These are phyloP conservation scores for Leptestheria dahalacensis DNA, from an alignment of 1,140 invertebrate species.

Conservation along the genomic window DNA sequence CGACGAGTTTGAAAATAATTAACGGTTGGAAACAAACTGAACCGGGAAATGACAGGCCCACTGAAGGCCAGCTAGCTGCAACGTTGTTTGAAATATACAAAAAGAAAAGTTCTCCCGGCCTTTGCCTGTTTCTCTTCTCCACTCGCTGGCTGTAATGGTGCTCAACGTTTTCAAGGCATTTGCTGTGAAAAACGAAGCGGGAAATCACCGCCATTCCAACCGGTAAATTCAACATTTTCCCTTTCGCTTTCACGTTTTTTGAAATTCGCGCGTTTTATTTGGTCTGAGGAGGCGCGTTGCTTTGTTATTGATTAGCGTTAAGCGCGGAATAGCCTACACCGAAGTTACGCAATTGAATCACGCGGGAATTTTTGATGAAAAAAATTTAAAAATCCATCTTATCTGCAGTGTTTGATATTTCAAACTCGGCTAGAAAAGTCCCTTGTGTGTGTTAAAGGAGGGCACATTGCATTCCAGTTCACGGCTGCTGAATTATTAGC, in stretches of 20 bases:
- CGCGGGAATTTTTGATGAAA: neutral
- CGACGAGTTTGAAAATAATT: too few relatives aligned
- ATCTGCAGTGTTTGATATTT: too few relatives aligned
- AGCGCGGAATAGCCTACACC: too few relatives aligned
- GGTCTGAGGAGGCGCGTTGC: too few relatives aligned
- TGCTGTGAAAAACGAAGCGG: slow-evolving; percentile 8
- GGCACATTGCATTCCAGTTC: neutral
- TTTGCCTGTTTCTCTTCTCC: neutral
- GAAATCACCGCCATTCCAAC: neutral
- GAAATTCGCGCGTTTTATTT: too few relatives aligned
- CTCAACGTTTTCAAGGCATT: slow-evolving; percentile 9
- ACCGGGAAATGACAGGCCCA: neutral
- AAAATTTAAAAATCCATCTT: too few relatives aligned
- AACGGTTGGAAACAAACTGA: neutral
- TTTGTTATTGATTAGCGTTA: too few relatives aligned
- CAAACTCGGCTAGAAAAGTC: too few relatives aligned
- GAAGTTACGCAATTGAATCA: too few relatives aligned
- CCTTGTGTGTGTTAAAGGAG: too few relatives aligned
- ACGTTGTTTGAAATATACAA: neutral
- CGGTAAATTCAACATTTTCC: slow-evolving; percentile 3
- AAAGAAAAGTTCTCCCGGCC: neutral
- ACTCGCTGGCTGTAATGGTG: neutral
- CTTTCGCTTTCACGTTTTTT: too few relatives aligned
- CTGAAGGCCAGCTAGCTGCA: neutral
- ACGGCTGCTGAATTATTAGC: neutral